Evolutionary conservation across 2,113 vertebrate genomes (phyloP), one percentile per base, ranked within the genome.

Genomic region (Rhineura floridana): DNA sequence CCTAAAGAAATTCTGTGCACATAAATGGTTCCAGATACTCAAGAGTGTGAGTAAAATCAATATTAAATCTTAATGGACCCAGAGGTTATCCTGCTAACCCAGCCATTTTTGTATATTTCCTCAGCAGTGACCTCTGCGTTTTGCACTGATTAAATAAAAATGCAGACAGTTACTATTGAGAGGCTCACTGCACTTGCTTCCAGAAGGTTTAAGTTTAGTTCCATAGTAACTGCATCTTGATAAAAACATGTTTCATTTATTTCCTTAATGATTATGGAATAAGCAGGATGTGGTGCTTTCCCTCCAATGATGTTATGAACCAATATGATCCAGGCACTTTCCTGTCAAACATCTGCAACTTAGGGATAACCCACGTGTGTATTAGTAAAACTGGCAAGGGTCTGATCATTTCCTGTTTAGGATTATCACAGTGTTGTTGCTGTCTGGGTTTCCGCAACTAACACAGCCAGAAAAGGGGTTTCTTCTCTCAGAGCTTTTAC

Each of bases 241-340:
- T 23, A 88, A 93, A 94, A 91, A 84, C 89, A 95, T 15, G 48
- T 95, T 95, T 96, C 95, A 93, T 91, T 82, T 95, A 95, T 96
- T 96, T 93, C 87, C 91, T 89, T 91, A 90, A 88, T 92, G 93
- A 94, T 95, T 83, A 93, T 39, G 10, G 86, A 77, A 89, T 91
- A 87, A 90, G 93, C 94, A 91, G 95, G 95, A 96, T 95, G 94
- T 95, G 93, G 95, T 92, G 93, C 75, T 93, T 94, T 94, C 86
- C 36, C 91, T 90, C 88, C 69, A 87, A 94, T 95, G 88, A 94
- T 94, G 95, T 88, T 93, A 93, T 95, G 94, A 96, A 92, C 96
- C 95, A 95, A 15, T 95, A 93, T 92, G 95, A 96, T 96, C 94
- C 94, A 96, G 95, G 94, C 95, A 94, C 95, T 97, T 97, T 96